These are phyloP conservation scores for Aphelenchoides avenae DNA, from an alignment of 1,140 invertebrate species.

Conservation along the genomic window DNA sequence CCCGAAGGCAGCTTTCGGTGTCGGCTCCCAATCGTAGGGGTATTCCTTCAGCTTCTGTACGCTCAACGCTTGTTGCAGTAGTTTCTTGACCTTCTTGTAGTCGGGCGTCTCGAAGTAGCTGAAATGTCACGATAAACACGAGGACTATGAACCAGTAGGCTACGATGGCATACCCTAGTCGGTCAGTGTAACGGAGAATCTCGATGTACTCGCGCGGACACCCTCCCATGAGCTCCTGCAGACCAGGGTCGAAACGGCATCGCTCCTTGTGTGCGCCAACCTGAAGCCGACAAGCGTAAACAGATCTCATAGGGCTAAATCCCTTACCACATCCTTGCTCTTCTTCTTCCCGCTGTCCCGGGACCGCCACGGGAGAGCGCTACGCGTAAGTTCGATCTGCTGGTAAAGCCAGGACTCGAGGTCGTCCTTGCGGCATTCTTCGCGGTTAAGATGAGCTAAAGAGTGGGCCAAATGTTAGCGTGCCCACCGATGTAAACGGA, in stretches of 20 bases:
- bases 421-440: slow-evolving; percentile 36
- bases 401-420: slow-evolving; percentile 38
- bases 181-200: slow-evolving; percentile 26
- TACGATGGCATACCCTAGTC: neutral
- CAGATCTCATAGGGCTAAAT: neutral
- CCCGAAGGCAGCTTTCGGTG: no score
- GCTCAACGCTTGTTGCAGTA: slow-evolving; percentile 12
- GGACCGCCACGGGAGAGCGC: slow-evolving; percentile 34
- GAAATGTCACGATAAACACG: neutral
- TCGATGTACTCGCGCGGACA: slow-evolving; percentile 33
- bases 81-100: slow-evolving; percentile 16
- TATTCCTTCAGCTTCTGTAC: neutral
- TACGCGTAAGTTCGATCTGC: slow-evolving; percentile 38
- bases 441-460: slow-evolving; percentile 33
- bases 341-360: slow-evolving; percentile 23
- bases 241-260: slow-evolving; percentile 31
- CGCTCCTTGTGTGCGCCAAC: slow-evolving; percentile 30
- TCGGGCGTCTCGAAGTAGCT: slow-evolving; percentile 31
- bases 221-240: slow-evolving; percentile 31
- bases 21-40: slow-evolving; percentile 26
- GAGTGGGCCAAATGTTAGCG: no score
- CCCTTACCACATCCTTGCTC: neutral
- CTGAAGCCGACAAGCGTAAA: no score
- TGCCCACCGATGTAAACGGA: no score
- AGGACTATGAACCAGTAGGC: neutral